A percentile compares a stretch with the other conserved stretches of the same genome.
These are phyloP conservation scores for Sminthurides bifidus DNA, from an alignment of 1,140 invertebrate species.

Conservation along the genomic window DNA sequence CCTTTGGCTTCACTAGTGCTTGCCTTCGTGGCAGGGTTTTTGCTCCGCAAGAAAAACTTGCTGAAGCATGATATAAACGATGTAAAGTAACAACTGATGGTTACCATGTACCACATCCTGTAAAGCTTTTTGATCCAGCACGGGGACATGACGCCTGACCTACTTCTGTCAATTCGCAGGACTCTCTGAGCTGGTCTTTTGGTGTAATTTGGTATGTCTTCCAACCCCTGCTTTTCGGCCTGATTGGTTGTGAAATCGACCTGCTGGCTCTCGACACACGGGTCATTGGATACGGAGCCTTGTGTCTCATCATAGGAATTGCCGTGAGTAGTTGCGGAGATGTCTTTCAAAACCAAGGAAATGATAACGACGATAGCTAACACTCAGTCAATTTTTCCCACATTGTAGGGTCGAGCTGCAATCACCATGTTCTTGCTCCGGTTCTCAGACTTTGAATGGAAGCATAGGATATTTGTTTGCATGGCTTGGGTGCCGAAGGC, in stretches of 20 bases:
- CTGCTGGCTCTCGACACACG: constrained; percentile 2
- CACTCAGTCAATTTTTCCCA: not conserved
- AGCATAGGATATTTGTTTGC: constrained; percentile 14
- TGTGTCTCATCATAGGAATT: constrained; percentile 7
- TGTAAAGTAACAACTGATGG: not conserved
- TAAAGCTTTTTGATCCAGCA: not conserved
- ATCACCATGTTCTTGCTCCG: constrained; percentile 4
- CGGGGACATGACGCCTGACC: not conserved
- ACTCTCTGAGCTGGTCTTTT: constrained; percentile 17
- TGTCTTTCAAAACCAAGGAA: not conserved
- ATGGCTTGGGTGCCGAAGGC: constrained; percentile 22
- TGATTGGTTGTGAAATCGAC: constrained; percentile 26
- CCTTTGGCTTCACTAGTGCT: constrained; percentile 38
- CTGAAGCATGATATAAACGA: constrained; percentile 22
- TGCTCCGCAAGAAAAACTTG: constrained; percentile 34
- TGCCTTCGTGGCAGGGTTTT: constrained; percentile 37
- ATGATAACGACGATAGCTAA: not conserved
- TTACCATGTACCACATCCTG: not conserved
- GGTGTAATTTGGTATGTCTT: constrained; percentile 21
- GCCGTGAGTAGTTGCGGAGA: constrained; percentile 1
- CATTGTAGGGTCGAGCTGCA: constrained; percentile 3
- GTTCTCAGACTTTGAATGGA: not conserved
- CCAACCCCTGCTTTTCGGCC: constrained; percentile 25
- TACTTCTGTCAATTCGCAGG: constrained; percentile 1
- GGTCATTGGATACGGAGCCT: constrained; percentile 5